phyloP scores from a whole-genome alignment of 1,140 invertebrate genomes.

The Oreohelix idahoensis region DNA sequence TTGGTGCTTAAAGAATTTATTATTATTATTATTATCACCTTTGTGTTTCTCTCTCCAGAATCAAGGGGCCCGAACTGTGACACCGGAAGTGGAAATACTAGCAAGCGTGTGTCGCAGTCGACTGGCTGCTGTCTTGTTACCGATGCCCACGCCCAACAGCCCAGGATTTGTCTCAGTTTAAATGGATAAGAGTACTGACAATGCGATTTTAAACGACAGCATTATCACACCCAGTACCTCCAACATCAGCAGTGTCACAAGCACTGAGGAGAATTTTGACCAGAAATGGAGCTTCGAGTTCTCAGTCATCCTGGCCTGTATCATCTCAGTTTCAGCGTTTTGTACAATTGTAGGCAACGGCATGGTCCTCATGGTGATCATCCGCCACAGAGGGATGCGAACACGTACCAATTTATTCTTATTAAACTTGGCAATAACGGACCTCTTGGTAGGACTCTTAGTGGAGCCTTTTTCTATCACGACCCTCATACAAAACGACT shows the following conservation, averaged over 20 bases:
- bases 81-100: too few species aligned
- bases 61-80: too few species aligned
- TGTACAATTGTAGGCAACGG: conserved; percentile 54
- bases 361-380: conserved; percentile 71
- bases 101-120: too few species aligned
- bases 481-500: conserved; percentile 69
- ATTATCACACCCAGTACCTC: neutral
- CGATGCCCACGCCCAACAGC: too few species aligned
- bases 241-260: neutral
- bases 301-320: conserved; percentile 41
- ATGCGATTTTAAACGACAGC: neutral
- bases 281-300: conserved; percentile 44
- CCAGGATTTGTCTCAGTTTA: neutral
- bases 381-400: conserved; percentile 71
- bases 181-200: neutral
- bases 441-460: conserved; percentile 73
- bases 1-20: too few species aligned
- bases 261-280: neutral
- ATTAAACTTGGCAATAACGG: conserved; percentile 73
- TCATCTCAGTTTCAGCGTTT: conserved; percentile 45
- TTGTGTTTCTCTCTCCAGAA: too few species aligned
- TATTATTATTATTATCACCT: too few species aligned
- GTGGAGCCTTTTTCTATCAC: conserved; percentile 73
- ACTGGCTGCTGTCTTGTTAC: too few species aligned
- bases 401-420: conserved; percentile 75